Evolutionary conservation across 2,888 invertebrate genomes (phyloP), one percentile per base, ranked within the genome.

Genomic region (Lutraria lutraria): DNA sequence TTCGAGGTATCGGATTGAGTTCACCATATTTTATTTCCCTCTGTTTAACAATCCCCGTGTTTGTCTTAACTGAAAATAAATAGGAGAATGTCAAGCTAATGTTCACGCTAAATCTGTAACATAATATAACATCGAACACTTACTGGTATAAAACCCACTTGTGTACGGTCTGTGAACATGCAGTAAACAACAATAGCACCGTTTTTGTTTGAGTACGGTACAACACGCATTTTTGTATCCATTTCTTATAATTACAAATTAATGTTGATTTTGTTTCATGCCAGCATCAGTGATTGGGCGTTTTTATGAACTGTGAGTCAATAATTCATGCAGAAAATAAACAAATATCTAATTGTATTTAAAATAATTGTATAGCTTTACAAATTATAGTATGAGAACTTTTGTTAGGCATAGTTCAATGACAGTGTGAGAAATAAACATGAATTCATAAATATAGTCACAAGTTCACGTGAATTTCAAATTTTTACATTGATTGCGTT

Each of bases 101-200:
- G 15, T 76, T 76, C 34, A 76, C 34, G 76, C 29, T 16, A 76
- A 76, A 19, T n/a, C 16, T 3, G 76, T 76, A 76, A 76, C 16
- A 15, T 25, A 16, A 76, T 76, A 76, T 76, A 15, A 3, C 16
- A 31, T 16, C 16, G 76, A 76, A 76, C 76, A 76, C 16, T 76
- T 34, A 34, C 19, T 19, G 76, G 29, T 34, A 76, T 76, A 76
- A 76, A 76, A 76, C 16, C 76, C 76, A 76, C 31, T 34, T 31
- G 25, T 13, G 76, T 34, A 34, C 76, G 76, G 76, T 76, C 76
- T 76, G 76, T 13, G 76, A 76, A 76, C 76, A 19, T 31, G 19
- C 13, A 21, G 19, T 31, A 15, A 13, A 31, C 16, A 31, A 31
- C 19, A 76, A 31, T 76, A 31, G 19, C 76, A 31, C 25, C 76